Base-by-base conservation (phyloP, 2,113 vertebrate species). In the Alethe castanea region DNA sequence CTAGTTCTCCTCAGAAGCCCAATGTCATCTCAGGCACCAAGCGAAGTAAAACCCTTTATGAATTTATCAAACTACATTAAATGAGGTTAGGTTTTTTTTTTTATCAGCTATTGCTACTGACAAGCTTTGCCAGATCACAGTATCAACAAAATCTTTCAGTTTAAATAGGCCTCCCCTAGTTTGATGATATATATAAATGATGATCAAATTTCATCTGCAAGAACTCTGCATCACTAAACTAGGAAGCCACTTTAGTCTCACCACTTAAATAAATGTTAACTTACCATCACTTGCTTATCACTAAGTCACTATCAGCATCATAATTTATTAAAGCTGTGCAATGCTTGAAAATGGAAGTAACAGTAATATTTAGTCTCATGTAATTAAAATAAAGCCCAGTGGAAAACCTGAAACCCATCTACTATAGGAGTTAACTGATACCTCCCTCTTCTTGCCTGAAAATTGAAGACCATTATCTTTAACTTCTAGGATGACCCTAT, bases 31-130 rank as follows among this genome's bases (percentile, higher is more conserved):
- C 61, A 95, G 96, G 92, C 96, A 96, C 95, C 83, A 93, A 90
- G 86, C 83, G 7, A 94, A 95, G 81, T 91, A 92, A 95, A 96
- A 69, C 53, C 33, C 56, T 67, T 84, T 19, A 84, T 53, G 40
- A 81, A 76, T 64, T 94, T 81, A 96, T 73, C 81, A 89, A 95
- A 91, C 61, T 89, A 87, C 47, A 78, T 67, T 89, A 95, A 87
- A 94, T 89, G 89, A 96, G 91, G 95, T 95, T 95, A 92, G 40
- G 0, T 19, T 91, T 81, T 91, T 35, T 35, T 40, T 88, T 42
- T 2, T 78, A 83, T 92, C 86, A 86, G 89, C 94, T 96, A 96
- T 96, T 97, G 92, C 96, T 96, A 96, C 87, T 71, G 77, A 84
- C 64, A 94, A 86, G 88, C 90, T 92, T 65, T 88, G 86, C 67